Evolutionary conservation across 2,888 invertebrate species (phyloP).

Genomic region (Pardosa pseudoannulata): DNA sequence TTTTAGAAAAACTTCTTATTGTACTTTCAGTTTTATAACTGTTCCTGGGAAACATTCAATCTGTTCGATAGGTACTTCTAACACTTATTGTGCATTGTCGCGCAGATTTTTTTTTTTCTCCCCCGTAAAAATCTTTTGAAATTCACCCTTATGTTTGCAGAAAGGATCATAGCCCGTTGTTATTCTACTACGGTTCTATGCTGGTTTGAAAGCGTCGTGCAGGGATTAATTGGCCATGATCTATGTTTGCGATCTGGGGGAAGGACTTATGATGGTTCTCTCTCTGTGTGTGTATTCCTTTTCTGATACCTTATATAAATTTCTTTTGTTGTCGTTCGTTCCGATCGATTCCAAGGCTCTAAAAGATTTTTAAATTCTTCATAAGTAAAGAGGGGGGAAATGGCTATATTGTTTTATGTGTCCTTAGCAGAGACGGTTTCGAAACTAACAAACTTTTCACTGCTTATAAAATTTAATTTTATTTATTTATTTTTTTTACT

Average conservation of each 20-base stretch:
- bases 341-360: background rate
- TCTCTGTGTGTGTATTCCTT: conserved; percentile 9
- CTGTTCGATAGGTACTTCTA: background rate
- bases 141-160: conserved; percentile 56
- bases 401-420: too few relatives aligned
- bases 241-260: conserved; percentile 40
- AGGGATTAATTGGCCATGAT: conserved; percentile 56
- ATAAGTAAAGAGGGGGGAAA: too few relatives aligned
- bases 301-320: background rate
- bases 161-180: conserved; percentile 46
- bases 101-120: background rate
- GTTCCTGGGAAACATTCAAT: background rate
- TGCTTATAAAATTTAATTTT: too few relatives aligned
- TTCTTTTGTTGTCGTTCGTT: background rate
- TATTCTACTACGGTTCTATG: conserved; percentile 6
- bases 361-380: background rate
- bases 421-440: too few relatives aligned
- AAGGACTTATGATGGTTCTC: background rate
- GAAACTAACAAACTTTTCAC: too few relatives aligned
- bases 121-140: conserved; percentile 27
- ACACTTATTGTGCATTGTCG: background rate
- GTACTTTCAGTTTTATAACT: conserved; percentile 2
- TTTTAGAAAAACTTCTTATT: too few relatives aligned
- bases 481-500: too few relatives aligned
- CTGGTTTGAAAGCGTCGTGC: conserved; percentile 6